These are phyloP conservation scores for Coelogynopora nodosa DNA, from an alignment of 2,888 invertebrate species.

Conservation along the genomic window DNA sequence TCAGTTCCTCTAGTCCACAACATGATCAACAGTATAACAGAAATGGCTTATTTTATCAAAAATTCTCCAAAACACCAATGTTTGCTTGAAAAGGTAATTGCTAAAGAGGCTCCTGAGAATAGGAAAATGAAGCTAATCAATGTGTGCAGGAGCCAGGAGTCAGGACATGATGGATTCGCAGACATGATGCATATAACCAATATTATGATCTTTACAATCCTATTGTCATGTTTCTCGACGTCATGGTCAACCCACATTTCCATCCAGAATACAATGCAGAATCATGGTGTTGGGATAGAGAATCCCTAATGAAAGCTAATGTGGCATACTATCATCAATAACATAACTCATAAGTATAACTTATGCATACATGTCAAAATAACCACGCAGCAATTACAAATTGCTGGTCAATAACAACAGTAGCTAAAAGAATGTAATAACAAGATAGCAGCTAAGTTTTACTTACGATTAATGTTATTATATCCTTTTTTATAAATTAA, in stretches of 20 bases:
- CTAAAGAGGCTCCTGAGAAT: background rate
- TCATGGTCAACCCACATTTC: background rate
- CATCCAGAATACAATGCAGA: background rate
- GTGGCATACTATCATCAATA: background rate
- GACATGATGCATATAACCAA: background rate
- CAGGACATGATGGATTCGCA: no score
- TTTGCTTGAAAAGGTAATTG: background rate
- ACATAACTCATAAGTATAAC: no score
- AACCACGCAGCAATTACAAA: no score
- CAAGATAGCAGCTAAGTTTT: no score
- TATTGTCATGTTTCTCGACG: background rate
- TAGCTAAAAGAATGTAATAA: no score
- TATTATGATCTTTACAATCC: background rate
- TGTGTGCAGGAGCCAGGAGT: background rate
- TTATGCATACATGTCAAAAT: no score
- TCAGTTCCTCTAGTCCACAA: background rate
- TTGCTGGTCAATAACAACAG: no score
- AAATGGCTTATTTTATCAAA: background rate
- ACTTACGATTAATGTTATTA: no score
- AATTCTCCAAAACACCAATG: background rate
- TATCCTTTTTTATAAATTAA: no score
- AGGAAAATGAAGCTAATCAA: background rate
- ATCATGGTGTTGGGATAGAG: background rate
- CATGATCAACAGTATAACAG: background rate
- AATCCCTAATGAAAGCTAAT: background rate